phyloP scores from a whole-genome alignment of 2,113 vertebrate species.

The Chascanopsetta lugubris region DNA sequence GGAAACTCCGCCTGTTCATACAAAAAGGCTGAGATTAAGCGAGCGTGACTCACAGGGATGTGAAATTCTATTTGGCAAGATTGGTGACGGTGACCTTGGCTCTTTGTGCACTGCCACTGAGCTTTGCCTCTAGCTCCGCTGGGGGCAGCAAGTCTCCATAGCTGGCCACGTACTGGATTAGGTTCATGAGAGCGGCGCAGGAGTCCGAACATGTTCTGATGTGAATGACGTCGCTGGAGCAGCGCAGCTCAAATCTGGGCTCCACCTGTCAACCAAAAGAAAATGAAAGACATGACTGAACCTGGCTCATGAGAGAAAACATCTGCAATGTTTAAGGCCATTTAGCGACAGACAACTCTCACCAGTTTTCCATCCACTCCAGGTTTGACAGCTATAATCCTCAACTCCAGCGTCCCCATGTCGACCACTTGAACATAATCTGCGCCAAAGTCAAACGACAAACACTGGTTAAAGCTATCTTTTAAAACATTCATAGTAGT shows the following conservation, averaged over 20 bases:
- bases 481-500: background rate
- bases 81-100: conserved; percentile 80
- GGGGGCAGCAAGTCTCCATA: conserved; percentile 92
- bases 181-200: conserved; percentile 97
- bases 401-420: conserved; percentile 94
- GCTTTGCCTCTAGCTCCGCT: conserved; percentile 78
- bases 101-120: conserved; percentile 79
- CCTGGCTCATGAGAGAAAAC: background rate
- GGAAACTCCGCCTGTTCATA: conserved; percentile 81
- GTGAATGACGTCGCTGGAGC: conserved; percentile 96
- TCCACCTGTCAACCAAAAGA: conserved; percentile 77
- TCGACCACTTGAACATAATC: conserved; percentile 98
- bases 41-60: background rate
- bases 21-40: conserved; percentile 31
- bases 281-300: background rate
- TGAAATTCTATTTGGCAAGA: background rate
- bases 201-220: conserved; percentile 95
- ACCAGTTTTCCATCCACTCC: conserved; percentile 87
- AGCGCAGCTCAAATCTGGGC: conserved; percentile 93
- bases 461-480: background rate
- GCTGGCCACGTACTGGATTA: conserved; percentile 96
- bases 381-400: conserved; percentile 91
- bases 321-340: background rate
- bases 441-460: conserved; percentile 60
- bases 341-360: conserved; percentile 48